phyloP scores from a whole-genome alignment of 2,888 invertebrate species.

The Blomia tropicalis region DNA sequence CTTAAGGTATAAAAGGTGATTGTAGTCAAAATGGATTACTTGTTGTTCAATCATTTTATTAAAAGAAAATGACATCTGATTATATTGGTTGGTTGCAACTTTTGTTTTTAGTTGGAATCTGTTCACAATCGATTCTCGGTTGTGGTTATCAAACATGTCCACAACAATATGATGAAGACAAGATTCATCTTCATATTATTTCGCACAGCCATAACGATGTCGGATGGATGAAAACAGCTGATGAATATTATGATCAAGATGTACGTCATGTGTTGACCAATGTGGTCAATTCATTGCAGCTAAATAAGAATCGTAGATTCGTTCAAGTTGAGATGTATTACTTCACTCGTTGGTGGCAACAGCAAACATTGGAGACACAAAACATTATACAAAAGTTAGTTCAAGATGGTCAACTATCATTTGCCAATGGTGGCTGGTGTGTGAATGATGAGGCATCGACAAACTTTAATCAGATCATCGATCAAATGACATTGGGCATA shows the following conservation, averaged over 20 bases:
- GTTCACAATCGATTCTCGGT: neutral
- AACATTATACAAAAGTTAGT: neutral
- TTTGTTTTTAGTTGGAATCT: neutral
- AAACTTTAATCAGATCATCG: constrained; percentile 52
- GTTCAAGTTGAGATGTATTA: constrained; percentile 18
- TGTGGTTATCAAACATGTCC: constrained; percentile 1
- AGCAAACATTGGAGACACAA: neutral
- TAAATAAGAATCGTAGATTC: constrained; percentile 3
- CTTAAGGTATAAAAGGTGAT: too few species aligned
- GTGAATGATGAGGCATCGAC: constrained; percentile 66
- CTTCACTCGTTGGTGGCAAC: constrained; percentile 18
- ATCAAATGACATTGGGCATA: constrained; percentile 55
- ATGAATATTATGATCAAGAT: neutral
- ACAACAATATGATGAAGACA: neutral
- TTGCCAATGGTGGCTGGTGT: constrained; percentile 45
- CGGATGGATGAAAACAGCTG: constrained; percentile 24
- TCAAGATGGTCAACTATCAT: constrained; percentile 40
- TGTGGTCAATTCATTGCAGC: constrained; percentile 17
- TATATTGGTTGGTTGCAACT: too few species aligned
- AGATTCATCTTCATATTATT: neutral
- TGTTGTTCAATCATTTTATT: neutral
- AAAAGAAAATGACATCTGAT: neutral
- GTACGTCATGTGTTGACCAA: neutral
- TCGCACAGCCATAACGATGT: constrained; percentile 23
- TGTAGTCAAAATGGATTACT: too few species aligned